Conservation (phyloP, 2,113 vertebrate genomes). For the cat (Felis catus) region DNA sequence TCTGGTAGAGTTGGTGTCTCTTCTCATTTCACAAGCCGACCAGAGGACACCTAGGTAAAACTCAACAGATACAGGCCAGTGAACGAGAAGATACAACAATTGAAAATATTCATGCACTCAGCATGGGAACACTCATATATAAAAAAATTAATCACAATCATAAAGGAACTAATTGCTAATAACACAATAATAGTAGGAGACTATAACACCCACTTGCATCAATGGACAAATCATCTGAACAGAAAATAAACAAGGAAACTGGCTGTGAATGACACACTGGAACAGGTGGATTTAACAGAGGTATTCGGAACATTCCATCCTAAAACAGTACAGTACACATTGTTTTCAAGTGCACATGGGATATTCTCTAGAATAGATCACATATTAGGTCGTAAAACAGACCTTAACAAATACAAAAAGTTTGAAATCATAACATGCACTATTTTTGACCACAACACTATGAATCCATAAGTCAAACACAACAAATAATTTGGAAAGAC, state of each 20-base stretch:
- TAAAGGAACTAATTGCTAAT: background rate
- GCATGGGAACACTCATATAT: background rate
- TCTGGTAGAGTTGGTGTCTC: background rate
- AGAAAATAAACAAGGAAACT: background rate
- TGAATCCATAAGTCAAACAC: background rate
- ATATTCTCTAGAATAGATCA: background rate
- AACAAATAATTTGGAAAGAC: background rate
- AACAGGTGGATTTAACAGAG: background rate
- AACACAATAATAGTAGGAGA: background rate
- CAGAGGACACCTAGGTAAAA: background rate
- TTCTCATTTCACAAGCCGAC: background rate
- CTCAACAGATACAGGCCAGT: background rate
- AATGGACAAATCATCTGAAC: background rate
- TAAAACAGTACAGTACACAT: background rate
- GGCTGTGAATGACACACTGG: background rate
- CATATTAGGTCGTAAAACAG: background rate
- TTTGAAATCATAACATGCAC: background rate
- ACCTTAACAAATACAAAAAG: background rate
- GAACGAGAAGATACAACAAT: background rate
- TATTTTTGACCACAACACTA: background rate
- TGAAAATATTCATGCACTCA: background rate
- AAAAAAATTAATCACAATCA: background rate
- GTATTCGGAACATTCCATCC: background rate
- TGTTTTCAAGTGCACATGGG: background rate
- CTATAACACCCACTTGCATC: background rate